A percentile compares a stretch with the other conserved stretches of the same genome.
These are phyloP conservation scores for Lanius ludovicianus DNA, from an alignment of 2,113 vertebrate species.

Conservation along the genomic window DNA sequence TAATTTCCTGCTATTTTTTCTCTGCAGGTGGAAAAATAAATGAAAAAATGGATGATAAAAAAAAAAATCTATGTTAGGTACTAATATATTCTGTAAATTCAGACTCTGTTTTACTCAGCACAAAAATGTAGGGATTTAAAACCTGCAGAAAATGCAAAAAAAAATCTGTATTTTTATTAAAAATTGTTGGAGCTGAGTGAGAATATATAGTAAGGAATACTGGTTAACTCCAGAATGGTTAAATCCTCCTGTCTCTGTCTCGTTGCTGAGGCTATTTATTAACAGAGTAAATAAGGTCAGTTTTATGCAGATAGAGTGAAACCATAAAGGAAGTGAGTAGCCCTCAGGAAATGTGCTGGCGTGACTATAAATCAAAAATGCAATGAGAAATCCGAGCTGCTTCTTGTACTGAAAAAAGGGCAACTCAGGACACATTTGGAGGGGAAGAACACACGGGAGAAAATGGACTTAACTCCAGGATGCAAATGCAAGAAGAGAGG, in stretches of 20 bases:
- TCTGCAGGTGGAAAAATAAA: background rate
- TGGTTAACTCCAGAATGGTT: background rate
- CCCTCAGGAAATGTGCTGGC: constrained; percentile 25
- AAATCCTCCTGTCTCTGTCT: background rate
- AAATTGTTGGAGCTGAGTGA: background rate
- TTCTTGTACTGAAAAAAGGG: background rate
- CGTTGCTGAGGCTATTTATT: constrained; percentile 21
- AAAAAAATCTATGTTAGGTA: background rate
- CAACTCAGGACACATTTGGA: constrained; percentile 1
- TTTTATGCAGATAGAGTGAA: constrained; percentile 32
- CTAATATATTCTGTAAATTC: background rate
- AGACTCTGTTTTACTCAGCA: background rate
- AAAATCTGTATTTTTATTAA: background rate
- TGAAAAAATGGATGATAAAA: background rate
- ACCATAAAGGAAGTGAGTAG: background rate
- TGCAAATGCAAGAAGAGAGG: background rate
- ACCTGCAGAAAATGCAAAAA: background rate
- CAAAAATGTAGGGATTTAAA: background rate
- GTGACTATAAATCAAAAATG: background rate
- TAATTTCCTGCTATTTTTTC: background rate
- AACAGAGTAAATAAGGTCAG: constrained; percentile 8
- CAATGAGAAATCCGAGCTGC: background rate
- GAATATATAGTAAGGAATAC: background rate
- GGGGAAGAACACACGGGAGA: background rate
- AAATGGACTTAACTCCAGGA: background rate